Evolutionary conservation across 2,888 invertebrate genomes (phyloP).

Genomic region (Dicyrtomina minuta): DNA sequence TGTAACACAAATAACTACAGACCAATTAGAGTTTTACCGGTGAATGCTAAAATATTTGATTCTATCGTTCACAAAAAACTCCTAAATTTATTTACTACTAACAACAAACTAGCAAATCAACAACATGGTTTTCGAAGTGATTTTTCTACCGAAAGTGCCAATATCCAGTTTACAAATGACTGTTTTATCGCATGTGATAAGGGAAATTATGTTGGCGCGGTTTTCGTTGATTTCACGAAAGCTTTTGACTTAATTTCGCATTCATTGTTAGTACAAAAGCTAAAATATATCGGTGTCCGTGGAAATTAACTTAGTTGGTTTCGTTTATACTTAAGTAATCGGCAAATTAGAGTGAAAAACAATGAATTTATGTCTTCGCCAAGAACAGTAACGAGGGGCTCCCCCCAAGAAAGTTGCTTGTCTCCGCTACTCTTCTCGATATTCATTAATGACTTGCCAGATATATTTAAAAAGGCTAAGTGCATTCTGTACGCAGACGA

Average conservation of each 20-base stretch:
- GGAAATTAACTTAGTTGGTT: background rate
- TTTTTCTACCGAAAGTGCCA: background rate
- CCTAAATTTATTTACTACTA: background rate
- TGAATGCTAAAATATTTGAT: background rate
- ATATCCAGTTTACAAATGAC: background rate
- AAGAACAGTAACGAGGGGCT: background rate
- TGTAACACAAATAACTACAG: background rate
- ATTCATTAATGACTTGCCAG: too few species aligned
- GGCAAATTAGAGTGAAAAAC: background rate
- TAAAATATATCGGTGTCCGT: background rate
- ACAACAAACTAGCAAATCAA: background rate
- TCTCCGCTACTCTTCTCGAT: too few species aligned
- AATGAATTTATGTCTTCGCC: background rate
- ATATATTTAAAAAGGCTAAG: too few species aligned
- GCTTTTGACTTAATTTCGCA: conserved; percentile 7
- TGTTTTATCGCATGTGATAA: too few species aligned
- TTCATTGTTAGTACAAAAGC: background rate
- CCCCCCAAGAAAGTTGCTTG: conserved; percentile 12
- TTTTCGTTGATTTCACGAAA: conserved; percentile 3
- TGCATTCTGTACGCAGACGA: too few species aligned
- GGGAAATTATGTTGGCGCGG: background rate
- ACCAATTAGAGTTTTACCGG: background rate
- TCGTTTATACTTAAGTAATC: background rate
- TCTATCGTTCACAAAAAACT: background rate
- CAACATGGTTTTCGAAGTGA: conserved; percentile 12